These are phyloP conservation scores for Oncorhynchus clarkii DNA, from an alignment of 2,113 vertebrate genomes.

Conservation along the genomic window DNA sequence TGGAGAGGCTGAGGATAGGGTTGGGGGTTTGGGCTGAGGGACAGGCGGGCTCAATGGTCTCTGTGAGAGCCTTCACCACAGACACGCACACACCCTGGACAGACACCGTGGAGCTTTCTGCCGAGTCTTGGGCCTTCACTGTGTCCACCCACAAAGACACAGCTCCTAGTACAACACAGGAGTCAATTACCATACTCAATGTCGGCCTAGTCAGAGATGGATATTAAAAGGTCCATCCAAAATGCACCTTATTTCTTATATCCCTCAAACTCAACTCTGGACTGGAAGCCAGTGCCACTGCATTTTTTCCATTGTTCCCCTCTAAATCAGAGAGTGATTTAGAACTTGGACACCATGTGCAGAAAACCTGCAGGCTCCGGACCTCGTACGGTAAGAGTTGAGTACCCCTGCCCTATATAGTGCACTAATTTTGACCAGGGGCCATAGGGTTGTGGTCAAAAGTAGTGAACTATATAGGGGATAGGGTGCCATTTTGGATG, in stretches of 20 bases:
- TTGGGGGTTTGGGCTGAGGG: constrained; percentile 77
- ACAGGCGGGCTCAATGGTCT: constrained; percentile 87
- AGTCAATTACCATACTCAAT: too few relatives aligned
- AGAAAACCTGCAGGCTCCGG: too few relatives aligned
- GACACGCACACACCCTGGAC: constrained; percentile 84
- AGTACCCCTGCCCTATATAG: too few relatives aligned
- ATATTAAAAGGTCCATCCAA: too few relatives aligned
- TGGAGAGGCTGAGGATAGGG: constrained; percentile 77
- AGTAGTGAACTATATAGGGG: background rate
- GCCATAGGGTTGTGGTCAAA: background rate
- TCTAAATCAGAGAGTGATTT: too few relatives aligned
- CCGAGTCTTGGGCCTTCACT: constrained; percentile 75
- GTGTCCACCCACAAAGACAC: constrained; percentile 84
- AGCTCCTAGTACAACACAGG: constrained; percentile 75
- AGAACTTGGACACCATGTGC: too few relatives aligned
- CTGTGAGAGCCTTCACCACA: constrained; percentile 80
- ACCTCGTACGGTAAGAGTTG: too few relatives aligned
- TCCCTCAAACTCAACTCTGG: too few relatives aligned
- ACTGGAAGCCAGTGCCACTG: too few relatives aligned
- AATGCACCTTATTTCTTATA: too few relatives aligned
- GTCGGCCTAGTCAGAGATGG: background rate
- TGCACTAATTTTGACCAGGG: too few relatives aligned
- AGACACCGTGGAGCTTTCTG: constrained; percentile 79
- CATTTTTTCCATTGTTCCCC: too few relatives aligned
- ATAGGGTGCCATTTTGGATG: background rate